These are phyloP conservation scores for Brachyrhaphis roseni DNA, from an alignment of 2,797 vertebrate species.

Conservation along the genomic window DNA sequence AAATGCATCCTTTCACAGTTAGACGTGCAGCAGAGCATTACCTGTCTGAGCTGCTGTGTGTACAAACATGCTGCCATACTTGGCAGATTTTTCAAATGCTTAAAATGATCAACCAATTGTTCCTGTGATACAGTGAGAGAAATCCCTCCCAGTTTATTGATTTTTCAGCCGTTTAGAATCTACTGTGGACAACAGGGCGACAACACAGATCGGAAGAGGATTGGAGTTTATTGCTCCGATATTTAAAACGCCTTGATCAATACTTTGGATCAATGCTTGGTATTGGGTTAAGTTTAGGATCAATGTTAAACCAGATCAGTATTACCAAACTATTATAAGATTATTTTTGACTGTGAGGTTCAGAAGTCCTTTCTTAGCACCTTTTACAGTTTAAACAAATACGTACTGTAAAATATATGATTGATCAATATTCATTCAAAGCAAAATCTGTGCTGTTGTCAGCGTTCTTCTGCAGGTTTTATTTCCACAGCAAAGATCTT, in stretches of 20 bases:
- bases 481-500: background rate
- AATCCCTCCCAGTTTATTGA: background rate
- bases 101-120: background rate
- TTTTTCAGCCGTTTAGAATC: background rate
- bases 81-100: background rate
- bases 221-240: background rate
- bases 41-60: background rate
- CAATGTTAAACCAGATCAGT: rapidly evolving
- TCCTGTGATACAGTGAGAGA: background rate
- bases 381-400: background rate
- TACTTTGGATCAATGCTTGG: background rate
- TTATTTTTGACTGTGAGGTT: background rate
- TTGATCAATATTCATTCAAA: background rate
- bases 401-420: background rate
- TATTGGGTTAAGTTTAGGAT: background rate
- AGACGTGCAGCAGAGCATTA: background rate
- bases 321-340: background rate
- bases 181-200: background rate
- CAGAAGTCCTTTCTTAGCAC: background rate
- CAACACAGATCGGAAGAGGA: background rate
- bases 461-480: background rate
- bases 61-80: background rate
- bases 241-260: background rate
- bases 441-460: background rate
- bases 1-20: background rate